Evolutionary conservation across 2,888 invertebrate genomes (phyloP).

Genomic region (Metellina segmentata): DNA sequence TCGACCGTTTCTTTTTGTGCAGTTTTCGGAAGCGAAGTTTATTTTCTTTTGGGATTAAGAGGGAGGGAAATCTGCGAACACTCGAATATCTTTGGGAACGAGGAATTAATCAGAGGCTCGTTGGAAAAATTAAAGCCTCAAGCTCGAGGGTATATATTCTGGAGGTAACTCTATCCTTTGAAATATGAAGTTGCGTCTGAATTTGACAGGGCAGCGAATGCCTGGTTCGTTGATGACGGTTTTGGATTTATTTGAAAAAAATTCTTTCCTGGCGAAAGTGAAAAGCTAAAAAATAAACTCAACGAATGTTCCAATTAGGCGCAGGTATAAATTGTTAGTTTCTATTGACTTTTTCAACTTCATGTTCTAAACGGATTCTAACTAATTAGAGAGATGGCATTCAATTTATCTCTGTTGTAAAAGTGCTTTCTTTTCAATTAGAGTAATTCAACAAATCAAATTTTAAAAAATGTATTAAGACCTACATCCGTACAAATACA

Average conservation of each 20-base stretch:
- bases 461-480: neutral
- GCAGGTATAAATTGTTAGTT: neutral
- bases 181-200: neutral
- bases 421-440: neutral
- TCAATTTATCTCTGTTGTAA: neutral
- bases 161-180: neutral
- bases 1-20: conserved; percentile 1
- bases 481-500: neutral
- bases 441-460: neutral
- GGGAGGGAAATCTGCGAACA: neutral
- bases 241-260: neutral
- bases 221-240: neutral
- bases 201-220: neutral
- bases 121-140: conserved; percentile 11
- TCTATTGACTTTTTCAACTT: neutral
- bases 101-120: conserved; percentile 1
- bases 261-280: neutral
- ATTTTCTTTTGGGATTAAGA: conserved; percentile 40
- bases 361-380: neutral
- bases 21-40: neutral
- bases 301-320: neutral
- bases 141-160: neutral
- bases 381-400: neutral
- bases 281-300: neutral
- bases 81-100: conserved; percentile 1